phyloP scores from a whole-genome alignment of 2,113 vertebrate genomes.

The Azemiops feae region DNA sequence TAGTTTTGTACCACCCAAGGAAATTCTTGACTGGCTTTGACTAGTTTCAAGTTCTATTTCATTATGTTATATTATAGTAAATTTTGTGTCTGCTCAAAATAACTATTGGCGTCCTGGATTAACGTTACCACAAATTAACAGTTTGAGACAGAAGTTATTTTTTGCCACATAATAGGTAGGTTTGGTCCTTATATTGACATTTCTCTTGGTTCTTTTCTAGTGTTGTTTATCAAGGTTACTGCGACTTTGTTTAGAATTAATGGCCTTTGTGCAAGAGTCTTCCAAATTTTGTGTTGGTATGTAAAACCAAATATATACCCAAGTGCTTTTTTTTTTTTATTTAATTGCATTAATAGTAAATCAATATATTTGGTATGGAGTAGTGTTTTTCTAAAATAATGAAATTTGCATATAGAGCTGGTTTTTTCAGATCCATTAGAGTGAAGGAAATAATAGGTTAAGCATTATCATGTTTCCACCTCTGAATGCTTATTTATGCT shows the following conservation, averaged over 20 bases:
- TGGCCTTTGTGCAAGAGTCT: neutral
- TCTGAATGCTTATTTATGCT: neutral
- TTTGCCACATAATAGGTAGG: neutral
- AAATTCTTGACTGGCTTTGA: conserved; percentile 20
- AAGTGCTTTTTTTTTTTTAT: neutral
- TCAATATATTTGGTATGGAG: neutral
- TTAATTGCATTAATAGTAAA: neutral
- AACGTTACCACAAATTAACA: neutral
- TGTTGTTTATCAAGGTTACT: neutral
- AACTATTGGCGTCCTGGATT: neutral
- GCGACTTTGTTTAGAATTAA: neutral
- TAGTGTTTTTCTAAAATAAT: neutral
- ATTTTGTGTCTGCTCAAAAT: neutral
- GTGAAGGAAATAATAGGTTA: neutral
- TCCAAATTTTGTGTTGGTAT: neutral
- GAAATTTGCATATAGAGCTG: neutral
- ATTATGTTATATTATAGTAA: neutral
- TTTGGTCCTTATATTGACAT: neutral
- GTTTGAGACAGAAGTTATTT: neutral
- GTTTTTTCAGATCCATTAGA: neutral
- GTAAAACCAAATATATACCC: neutral
- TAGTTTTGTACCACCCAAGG: neutral
- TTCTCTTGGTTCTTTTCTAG: neutral
- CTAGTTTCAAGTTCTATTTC: neutral
- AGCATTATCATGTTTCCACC: neutral